phyloP scores from a whole-genome alignment of 2,113 vertebrate species.

The Dipodomys stephensi region DNA sequence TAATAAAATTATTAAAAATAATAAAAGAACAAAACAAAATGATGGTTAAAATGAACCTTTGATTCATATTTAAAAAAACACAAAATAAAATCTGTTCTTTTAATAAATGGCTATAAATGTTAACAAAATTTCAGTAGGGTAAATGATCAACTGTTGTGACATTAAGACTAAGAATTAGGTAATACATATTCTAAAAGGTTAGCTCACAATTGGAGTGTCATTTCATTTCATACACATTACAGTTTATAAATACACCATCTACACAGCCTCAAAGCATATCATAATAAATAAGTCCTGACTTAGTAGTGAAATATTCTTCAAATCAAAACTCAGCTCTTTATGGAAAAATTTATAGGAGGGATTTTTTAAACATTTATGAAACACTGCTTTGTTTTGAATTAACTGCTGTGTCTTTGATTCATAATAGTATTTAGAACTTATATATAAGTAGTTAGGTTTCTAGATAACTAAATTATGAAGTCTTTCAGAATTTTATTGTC shows the following conservation, averaged over 20 bases:
- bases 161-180: conserved; percentile 78
- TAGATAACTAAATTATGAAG: conserved; percentile 42
- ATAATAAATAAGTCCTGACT: background rate
- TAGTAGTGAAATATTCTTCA: conserved; percentile 41
- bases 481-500: background rate
- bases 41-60: conserved; percentile 1
- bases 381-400: conserved; percentile 36
- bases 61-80: background rate
- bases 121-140: conserved; percentile 73
- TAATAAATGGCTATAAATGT: conserved; percentile 68
- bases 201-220: conserved; percentile 41
- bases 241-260: conserved; percentile 40
- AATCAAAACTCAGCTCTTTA: background rate
- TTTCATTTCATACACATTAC: conserved; percentile 59
- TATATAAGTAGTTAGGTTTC: background rate
- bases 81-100: conserved; percentile 43
- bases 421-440: background rate
- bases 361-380: conserved; percentile 36
- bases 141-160: conserved; percentile 78
- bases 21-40: too few relatives aligned
- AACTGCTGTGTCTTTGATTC: background rate
- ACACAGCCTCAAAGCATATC: conserved; percentile 1
- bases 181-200: conserved; percentile 78
- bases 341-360: background rate
- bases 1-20: too few relatives aligned